A percentile compares a stretch with the other conserved stretches of the same genome.
Evolutionary conservation across 1,140 invertebrate genomes (phyloP).

Genomic region (Pseudomyrmex dendroicus): DNA sequence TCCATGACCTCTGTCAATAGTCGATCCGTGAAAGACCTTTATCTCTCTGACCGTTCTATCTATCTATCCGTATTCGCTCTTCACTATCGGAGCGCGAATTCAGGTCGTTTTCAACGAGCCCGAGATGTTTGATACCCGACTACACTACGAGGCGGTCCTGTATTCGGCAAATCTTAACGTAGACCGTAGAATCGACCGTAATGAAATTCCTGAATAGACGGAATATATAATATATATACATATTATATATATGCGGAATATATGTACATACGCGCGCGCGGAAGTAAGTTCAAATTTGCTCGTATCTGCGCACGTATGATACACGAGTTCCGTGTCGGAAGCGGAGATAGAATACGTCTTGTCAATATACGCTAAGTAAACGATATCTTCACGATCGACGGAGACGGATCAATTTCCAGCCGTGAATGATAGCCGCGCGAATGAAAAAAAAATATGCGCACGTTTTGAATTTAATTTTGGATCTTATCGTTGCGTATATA

Average conservation of each 20-base stretch:
- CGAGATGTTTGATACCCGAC: slow-evolving; percentile 67
- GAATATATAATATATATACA: slow-evolving; percentile 50
- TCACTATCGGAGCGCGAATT: slow-evolving; percentile 26
- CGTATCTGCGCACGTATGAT: slow-evolving; percentile 27
- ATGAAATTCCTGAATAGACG: slow-evolving; percentile 77
- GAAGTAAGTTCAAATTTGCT: slow-evolving; percentile 70
- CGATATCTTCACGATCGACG: slow-evolving; percentile 59
- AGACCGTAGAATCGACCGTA: slow-evolving; percentile 73
- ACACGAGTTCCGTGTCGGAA: slow-evolving; percentile 48
- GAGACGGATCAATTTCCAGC: slow-evolving; percentile 31
- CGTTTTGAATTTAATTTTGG: too few species aligned
- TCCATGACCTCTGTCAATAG: not conserved
- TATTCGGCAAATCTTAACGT: slow-evolving; percentile 71
- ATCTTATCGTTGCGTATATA: not conserved
- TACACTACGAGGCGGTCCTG: slow-evolving; percentile 51
- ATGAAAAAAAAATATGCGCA: slow-evolving; percentile 1
- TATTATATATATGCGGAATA: too few species aligned
- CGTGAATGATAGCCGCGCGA: slow-evolving; percentile 34
- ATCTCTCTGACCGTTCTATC: slow-evolving; percentile 48
- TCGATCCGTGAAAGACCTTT: slow-evolving; percentile 51
- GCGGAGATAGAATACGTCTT: slow-evolving; percentile 55
- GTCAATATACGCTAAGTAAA: slow-evolving; percentile 67
- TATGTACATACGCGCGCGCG: not conserved
- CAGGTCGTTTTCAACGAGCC: slow-evolving; percentile 48
- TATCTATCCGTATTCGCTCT: slow-evolving; percentile 30